phyloP scores from a whole-genome alignment of 2,888 invertebrate species.

The Pyrochroa serraticornis region DNA sequence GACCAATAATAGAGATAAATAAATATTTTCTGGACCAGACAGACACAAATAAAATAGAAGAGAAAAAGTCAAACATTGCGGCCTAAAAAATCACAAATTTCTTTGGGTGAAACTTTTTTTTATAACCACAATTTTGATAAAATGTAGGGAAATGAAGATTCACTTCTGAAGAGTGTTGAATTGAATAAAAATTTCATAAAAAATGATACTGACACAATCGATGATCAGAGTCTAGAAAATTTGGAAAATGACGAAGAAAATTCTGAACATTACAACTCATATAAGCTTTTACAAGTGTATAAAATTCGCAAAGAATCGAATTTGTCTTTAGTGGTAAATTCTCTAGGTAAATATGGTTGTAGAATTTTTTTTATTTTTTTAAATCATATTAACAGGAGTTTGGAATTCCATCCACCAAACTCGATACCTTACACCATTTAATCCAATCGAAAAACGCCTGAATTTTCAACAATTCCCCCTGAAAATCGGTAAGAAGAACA shows the following conservation, averaged over 20 bases:
- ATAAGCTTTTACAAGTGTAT: conserved; percentile 39
- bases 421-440: conserved; percentile 27
- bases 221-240: too few species aligned
- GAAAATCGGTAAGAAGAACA: conserved; percentile 35
- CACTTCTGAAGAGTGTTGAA: too few species aligned
- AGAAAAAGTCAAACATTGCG: too few species aligned
- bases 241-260: not conserved
- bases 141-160: too few species aligned
- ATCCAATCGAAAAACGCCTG: conserved; percentile 32
- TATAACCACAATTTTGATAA: too few species aligned
- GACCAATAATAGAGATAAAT: too few species aligned
- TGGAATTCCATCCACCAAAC: conserved; percentile 33
- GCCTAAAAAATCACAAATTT: too few species aligned
- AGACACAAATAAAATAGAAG: too few species aligned
- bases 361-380: not conserved
- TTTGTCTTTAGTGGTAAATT: conserved; percentile 33
- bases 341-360: conserved; percentile 33
- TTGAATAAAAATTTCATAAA: too few species aligned
- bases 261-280: not conserved
- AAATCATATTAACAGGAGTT: conserved; percentile 26
- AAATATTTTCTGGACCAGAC: too few species aligned
- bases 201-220: too few species aligned
- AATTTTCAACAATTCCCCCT: conserved; percentile 37
- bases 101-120: too few species aligned
- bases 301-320: conserved; percentile 38